A percentile compares a stretch with the other conserved stretches of the same genome.
Evolutionary conservation across 2,888 invertebrate species (phyloP).

Genomic region (Cephus rjabovi): DNA sequence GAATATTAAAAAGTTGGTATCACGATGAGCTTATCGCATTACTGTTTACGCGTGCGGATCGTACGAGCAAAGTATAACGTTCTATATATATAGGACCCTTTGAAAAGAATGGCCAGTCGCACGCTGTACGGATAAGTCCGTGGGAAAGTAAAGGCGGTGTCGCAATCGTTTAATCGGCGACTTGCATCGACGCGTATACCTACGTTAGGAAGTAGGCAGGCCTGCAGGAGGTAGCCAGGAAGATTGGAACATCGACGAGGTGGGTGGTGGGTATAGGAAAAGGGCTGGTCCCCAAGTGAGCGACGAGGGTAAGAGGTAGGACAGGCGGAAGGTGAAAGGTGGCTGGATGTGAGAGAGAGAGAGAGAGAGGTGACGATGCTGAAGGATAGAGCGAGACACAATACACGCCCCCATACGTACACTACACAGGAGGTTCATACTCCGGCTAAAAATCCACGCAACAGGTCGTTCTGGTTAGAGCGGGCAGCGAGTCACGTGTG

Average conservation of each 20-base stretch:
- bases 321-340: slow-evolving; percentile 16
- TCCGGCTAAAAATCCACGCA: slow-evolving; percentile 37
- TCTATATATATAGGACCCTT: not conserved
- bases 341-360: slow-evolving; percentile 22
- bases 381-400: not conserved
- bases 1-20: too few relatives aligned
- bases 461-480: slow-evolving; percentile 40
- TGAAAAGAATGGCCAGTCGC: not conserved
- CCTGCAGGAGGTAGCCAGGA: not conserved
- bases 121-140: not conserved
- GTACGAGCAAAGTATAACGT: not conserved
- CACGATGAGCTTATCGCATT: too few relatives aligned
- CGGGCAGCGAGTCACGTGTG: slow-evolving; percentile 18
- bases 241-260: not conserved
- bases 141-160: not conserved
- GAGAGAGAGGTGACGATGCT: slow-evolving; percentile 13
- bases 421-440: slow-evolving; percentile 14
- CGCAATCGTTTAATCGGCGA: not conserved
- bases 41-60: not conserved
- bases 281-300: not conserved
- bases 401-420: slow-evolving; percentile 5
- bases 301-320: not conserved
- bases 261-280: not conserved
- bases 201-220: not conserved
- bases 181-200: not conserved